Conservation (phyloP, 1,140 invertebrate genomes). For the Potamilus streckersoni region DNA sequence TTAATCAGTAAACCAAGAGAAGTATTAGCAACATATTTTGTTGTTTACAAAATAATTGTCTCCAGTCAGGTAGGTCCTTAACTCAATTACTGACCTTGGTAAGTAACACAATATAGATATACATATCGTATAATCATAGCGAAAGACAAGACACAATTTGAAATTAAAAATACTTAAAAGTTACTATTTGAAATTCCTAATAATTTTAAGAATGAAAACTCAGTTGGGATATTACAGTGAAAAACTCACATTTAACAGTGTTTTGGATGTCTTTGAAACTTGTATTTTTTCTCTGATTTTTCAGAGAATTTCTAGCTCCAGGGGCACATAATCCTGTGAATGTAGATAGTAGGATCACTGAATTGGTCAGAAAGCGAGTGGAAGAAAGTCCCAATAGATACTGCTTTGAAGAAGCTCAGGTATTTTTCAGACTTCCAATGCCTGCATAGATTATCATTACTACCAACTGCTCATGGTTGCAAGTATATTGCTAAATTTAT, state of each 20-base stretch:
- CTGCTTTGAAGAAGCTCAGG: constrained; percentile 97
- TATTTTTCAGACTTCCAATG: constrained; percentile 65
- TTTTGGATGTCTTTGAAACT: background rate
- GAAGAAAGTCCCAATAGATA: constrained; percentile 84
- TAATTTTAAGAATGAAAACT: background rate
- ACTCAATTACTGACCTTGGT: too few species aligned
- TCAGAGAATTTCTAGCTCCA: constrained; percentile 88
- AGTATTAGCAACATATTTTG: too few species aligned
- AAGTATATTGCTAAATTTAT: too few species aligned
- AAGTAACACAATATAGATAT: too few species aligned
- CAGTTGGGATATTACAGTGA: background rate
- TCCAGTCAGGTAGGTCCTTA: too few species aligned
- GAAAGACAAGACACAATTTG: too few species aligned
- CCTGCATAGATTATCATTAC: background rate
- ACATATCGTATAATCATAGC: too few species aligned
- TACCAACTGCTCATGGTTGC: background rate
- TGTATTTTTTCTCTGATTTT: constrained; percentile 30
- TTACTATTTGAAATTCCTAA: background rate
- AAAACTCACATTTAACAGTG: background rate
- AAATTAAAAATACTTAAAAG: too few species aligned
- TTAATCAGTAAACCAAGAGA: too few species aligned
- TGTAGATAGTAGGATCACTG: constrained; percentile 82
- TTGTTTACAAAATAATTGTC: too few species aligned
- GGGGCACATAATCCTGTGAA: constrained; percentile 97
- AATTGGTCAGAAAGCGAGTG: constrained; percentile 60